Percentiles rank a stretch among this genome's conserved stretches.
Evolutionary conservation across 2,113 vertebrate species (phyloP).

Genomic region (Lanius collurio): DNA sequence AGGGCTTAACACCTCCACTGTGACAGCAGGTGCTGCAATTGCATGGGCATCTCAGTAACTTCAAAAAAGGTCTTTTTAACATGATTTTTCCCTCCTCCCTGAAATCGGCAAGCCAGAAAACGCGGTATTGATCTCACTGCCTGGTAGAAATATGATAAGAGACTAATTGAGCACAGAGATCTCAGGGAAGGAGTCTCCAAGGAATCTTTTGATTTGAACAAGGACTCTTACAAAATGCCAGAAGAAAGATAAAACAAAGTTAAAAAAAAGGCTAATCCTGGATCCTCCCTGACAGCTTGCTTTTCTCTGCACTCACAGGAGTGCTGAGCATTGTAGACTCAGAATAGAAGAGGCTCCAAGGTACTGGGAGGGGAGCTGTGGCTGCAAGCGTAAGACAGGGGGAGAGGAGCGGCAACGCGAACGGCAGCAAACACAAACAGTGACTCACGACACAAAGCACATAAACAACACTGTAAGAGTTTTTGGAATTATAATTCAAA

Average conservation of each 20-base stretch:
- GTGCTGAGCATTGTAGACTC: not conserved
- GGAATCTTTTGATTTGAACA: not conserved
- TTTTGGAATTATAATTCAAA: not conserved
- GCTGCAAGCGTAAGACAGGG: not conserved
- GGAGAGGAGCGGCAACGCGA: not conserved
- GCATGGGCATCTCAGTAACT: not conserved
- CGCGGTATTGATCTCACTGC: not conserved
- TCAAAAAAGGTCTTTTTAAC: not conserved
- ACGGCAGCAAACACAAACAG: not conserved
- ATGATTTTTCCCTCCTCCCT: not conserved
- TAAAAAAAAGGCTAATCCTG: not conserved
- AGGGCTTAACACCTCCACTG: not conserved
- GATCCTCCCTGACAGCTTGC: not conserved
- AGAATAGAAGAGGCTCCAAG: not conserved
- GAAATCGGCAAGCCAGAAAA: not conserved
- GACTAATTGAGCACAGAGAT: not conserved
- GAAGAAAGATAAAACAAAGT: not conserved
- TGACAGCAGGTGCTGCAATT: not conserved
- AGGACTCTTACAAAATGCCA: not conserved
- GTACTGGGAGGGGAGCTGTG: not conserved
- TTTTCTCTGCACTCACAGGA: not conserved
- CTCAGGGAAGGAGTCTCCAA: not conserved
- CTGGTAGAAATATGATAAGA: not conserved
- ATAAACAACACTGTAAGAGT: not conserved
- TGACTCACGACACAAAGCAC: not conserved